phyloP scores from a whole-genome alignment of 2,113 vertebrate species.

The Pterocles orientalis region DNA sequence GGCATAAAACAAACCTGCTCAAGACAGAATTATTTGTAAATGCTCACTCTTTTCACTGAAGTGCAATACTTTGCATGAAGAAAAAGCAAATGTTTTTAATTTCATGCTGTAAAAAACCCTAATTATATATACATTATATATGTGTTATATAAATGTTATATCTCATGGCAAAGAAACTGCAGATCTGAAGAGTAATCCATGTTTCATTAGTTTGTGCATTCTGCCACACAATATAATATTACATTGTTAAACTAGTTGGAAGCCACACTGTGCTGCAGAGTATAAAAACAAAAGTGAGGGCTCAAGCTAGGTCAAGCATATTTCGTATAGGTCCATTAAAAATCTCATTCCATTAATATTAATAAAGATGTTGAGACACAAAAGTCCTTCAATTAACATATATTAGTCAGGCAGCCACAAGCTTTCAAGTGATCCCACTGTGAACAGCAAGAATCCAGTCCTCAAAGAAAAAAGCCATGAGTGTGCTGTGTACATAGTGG shows the following conservation, averaged over 20 bases:
- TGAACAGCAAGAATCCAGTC: constrained; percentile 50
- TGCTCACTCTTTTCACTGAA: not conserved
- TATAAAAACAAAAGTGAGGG: constrained; percentile 52
- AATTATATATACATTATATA: not conserved
- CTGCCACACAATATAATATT: constrained; percentile 40
- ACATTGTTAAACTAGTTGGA: constrained; percentile 36
- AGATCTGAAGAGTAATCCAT: constrained; percentile 4
- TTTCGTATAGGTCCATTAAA: constrained; percentile 57
- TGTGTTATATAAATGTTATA: not conserved
- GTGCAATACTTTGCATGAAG: not conserved
- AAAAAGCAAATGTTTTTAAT: not conserved
- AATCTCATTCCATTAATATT: constrained; percentile 59
- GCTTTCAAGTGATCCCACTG: constrained; percentile 52
- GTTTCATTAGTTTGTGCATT: constrained; percentile 35
- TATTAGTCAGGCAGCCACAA: constrained; percentile 54
- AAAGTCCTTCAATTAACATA: constrained; percentile 63
- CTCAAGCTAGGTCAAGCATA: constrained; percentile 58
- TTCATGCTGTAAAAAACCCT: not conserved
- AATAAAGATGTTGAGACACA: constrained; percentile 62
- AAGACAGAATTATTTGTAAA: not conserved
- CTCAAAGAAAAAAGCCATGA: constrained; percentile 28
- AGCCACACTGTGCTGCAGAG: constrained; percentile 6
- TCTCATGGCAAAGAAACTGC: not conserved
- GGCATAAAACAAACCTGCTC: not conserved
- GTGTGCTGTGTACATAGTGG: constrained; percentile 23